Conservation (phyloP, 2,888 invertebrate genomes). For the Erebia aethiops region DNA sequence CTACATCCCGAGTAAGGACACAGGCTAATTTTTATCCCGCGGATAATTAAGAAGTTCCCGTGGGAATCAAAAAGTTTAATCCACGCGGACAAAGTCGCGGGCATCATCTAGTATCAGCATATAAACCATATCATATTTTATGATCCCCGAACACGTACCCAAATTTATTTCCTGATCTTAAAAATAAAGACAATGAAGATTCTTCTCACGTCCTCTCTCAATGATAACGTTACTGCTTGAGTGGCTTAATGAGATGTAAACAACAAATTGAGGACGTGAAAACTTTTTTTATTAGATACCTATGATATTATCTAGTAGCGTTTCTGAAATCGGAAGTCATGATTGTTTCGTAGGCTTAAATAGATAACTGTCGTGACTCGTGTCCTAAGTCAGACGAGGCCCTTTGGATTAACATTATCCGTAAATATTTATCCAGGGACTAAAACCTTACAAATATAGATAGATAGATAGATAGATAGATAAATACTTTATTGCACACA, state of each 20-base stretch:
- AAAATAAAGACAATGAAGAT: constrained; percentile 35
- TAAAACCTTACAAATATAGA: too few relatives aligned
- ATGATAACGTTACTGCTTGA: constrained; percentile 32
- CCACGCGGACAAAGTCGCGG: too few relatives aligned
- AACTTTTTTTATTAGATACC: constrained; percentile 16
- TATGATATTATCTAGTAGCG: neutral
- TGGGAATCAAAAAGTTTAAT: too few relatives aligned
- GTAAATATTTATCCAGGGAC: too few relatives aligned
- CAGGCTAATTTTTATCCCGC: too few relatives aligned
- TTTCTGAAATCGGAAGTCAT: constrained; percentile 1
- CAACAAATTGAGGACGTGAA: constrained; percentile 33
- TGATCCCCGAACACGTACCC: constrained; percentile 16
- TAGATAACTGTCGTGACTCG: too few relatives aligned
- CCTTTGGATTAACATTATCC: too few relatives aligned
- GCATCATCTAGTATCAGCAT: neutral
- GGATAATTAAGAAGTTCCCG: too few relatives aligned
- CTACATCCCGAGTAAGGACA: too few relatives aligned
- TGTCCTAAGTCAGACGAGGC: too few relatives aligned
- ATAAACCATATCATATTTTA: constrained; percentile 3
- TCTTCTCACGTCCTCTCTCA: constrained; percentile 34
- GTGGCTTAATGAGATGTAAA: constrained; percentile 32
- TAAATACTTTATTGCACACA: too few relatives aligned
- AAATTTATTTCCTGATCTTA: constrained; percentile 35
- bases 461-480: too few relatives aligned
- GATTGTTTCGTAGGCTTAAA: neutral